Evolutionary conservation across 2,113 vertebrate genomes (phyloP).

Genomic region (Actenoides hombroni): DNA sequence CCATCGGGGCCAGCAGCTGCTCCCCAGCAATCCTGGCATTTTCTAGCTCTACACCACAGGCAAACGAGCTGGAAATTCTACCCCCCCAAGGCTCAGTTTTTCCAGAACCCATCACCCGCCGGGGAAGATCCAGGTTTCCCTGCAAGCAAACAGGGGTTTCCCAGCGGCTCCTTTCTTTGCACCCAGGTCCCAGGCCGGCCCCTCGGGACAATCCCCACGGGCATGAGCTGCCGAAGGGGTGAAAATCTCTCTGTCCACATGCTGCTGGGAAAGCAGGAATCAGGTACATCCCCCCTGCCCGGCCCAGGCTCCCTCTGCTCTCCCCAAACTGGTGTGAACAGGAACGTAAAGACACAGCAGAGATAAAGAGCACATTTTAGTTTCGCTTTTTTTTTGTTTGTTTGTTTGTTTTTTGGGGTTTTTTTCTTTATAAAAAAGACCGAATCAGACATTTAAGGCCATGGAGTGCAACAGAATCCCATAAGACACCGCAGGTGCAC

Average conservation of each 20-base stretch:
- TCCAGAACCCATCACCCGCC: not conserved
- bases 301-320: not conserved
- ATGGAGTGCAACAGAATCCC: slow-evolving; percentile 39
- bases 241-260: fast-evolving
- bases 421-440: slow-evolving; percentile 42
- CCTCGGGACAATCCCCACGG: not conserved
- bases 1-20: not conserved
- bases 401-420: too few relatives aligned
- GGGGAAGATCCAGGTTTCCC: not conserved
- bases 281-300: not conserved
- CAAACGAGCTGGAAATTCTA: not conserved
- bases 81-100: not conserved
- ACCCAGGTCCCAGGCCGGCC: fast-evolving
- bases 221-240: not conserved
- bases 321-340: not conserved
- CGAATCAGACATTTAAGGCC: not conserved
- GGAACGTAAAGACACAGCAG: not conserved
- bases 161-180: not conserved
- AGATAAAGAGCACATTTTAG: not conserved
- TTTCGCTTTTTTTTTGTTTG: too few relatives aligned
- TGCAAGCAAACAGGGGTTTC: not conserved
- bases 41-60: not conserved
- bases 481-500: not conserved
- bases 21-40: not conserved
- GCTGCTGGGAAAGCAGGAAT: not conserved